phyloP scores from a whole-genome alignment of 30 jellyfish, hydroid and myxozoan species.

The Cassiopea andromeda region DNA sequence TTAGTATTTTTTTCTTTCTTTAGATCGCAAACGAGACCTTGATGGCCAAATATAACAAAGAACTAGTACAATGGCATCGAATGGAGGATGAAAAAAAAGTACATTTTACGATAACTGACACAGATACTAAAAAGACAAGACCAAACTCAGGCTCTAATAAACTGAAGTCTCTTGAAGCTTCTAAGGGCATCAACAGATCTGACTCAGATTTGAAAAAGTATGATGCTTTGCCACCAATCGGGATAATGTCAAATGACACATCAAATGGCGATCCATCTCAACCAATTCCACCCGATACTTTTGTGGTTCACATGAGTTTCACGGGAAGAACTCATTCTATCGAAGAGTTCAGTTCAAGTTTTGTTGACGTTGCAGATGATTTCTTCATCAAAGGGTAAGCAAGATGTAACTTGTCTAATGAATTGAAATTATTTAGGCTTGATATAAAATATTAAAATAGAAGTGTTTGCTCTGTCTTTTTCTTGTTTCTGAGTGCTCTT shows the following conservation, averaged over 20 bases:
- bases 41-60: slow-evolving; percentile 77
- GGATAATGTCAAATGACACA: slow-evolving; percentile 4
- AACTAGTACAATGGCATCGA: slow-evolving; percentile 58
- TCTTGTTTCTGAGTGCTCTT: too few relatives aligned
- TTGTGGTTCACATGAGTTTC: slow-evolving; percentile 68
- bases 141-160: slow-evolving; percentile 56
- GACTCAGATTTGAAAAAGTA: slow-evolving; percentile 63
- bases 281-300: slow-evolving; percentile 72
- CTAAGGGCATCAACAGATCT: slow-evolving; percentile 24
- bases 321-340: slow-evolving; percentile 71
- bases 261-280: slow-evolving; percentile 3
- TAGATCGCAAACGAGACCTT: slow-evolving; percentile 80
- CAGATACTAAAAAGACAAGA: slow-evolving; percentile 29
- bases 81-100: slow-evolving; percentile 75
- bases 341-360: slow-evolving; percentile 49
- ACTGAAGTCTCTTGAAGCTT: slow-evolving; percentile 26
- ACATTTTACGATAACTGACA: slow-evolving; percentile 83
- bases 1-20: not conserved
- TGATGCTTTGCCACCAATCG: slow-evolving; percentile 77
- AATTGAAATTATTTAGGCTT: not conserved
- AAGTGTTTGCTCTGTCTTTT: too few relatives aligned
- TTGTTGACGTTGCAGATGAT: slow-evolving; percentile 28
- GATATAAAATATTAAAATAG: not conserved
- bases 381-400: slow-evolving; percentile 61
- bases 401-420: not conserved